These are phyloP conservation scores for Brevipalpus yothersi DNA, from an alignment of 1,140 invertebrate genomes.

Conservation along the genomic window DNA sequence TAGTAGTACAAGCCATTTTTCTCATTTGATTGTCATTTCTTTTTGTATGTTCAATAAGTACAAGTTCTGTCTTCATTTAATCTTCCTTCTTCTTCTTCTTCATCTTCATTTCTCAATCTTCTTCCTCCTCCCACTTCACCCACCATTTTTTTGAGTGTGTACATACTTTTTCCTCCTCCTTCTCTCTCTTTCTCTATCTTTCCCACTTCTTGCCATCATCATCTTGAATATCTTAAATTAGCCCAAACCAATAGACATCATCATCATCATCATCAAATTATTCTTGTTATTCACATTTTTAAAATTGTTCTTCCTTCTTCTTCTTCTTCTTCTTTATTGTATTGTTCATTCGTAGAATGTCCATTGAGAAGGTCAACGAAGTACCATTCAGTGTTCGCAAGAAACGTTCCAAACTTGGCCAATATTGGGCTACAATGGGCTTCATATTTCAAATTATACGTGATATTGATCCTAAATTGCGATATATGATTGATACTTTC, in stretches of 20 bases:
- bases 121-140: no score
- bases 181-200: no score
- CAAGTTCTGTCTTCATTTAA: no score
- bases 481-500: constrained; percentile 9
- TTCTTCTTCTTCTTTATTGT: neutral
- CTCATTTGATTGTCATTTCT: no score
- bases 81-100: no score
- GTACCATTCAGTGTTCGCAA: constrained; percentile 14
- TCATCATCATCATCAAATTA: neutral
- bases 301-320: neutral
- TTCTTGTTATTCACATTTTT: neutral
- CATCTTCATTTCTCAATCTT: no score
- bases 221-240: neutral
- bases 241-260: no score
- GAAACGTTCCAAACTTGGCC: neutral
- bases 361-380: constrained; percentile 21
- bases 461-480: constrained; percentile 9
- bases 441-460: constrained; percentile 9
- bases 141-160: no score
- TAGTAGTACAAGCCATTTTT: no score
- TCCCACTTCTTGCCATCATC: no score
- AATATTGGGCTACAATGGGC: constrained; percentile 10
- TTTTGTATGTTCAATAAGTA: no score
- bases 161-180: no score
- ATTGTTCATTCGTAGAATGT: neutral